Evolutionary conservation across 2,797 vertebrate genomes (phyloP).

Genomic region (Eidolon dupreanum): DNA sequence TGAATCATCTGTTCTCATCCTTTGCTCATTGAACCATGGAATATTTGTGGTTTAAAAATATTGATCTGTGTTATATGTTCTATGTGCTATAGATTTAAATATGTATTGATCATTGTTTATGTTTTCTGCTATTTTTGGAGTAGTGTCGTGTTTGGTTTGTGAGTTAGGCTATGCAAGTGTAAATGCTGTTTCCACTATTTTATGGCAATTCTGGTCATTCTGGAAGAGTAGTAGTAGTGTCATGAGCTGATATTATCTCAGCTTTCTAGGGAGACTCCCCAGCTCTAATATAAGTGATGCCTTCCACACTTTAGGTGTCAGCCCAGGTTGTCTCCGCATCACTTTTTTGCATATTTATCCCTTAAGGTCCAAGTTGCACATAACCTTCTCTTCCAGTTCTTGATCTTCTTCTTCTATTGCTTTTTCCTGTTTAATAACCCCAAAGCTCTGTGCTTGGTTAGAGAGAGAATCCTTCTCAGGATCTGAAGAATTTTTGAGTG

Average conservation of each 20-base stretch:
- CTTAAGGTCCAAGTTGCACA: background rate
- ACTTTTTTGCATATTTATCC: background rate
- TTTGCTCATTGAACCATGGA: background rate
- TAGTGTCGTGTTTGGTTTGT: background rate
- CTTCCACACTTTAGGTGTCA: background rate
- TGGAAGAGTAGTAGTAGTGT: background rate
- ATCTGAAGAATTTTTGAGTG: background rate
- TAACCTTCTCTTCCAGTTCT: background rate
- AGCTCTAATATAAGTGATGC: background rate
- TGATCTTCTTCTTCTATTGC: background rate
- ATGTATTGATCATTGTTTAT: background rate
- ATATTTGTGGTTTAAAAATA: conserved; percentile 3
- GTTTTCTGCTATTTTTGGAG: conserved; percentile 26
- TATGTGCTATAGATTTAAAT: background rate
- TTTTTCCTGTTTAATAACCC: background rate
- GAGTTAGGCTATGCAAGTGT: background rate
- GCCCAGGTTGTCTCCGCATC: background rate
- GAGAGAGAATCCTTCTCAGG: background rate
- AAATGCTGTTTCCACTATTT: background rate
- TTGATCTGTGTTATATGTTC: background rate
- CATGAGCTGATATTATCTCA: background rate
- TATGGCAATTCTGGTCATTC: background rate
- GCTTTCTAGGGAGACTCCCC: background rate
- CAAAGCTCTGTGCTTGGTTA: background rate
- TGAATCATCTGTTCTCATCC: background rate